Evolutionary conservation across 2,797 vertebrate species (phyloP).

Genomic region (Potorous gilbertii): DNA sequence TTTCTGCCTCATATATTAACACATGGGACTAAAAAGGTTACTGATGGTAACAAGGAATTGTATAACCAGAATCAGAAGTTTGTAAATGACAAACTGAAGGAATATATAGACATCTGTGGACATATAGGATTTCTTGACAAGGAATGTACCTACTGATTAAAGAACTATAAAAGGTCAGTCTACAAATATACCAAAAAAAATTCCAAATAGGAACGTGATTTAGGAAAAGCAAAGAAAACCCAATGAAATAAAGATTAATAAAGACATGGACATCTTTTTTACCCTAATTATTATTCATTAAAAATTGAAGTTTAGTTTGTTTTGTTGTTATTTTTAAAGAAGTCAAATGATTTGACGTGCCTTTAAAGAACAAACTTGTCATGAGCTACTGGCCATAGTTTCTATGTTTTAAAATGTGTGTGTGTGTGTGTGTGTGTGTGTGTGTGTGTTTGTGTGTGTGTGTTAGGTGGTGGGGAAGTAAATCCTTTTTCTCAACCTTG

Average conservation of each 20-base stretch:
- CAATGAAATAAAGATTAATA: slow-evolving; percentile 16
- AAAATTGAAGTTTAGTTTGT: slow-evolving; percentile 31
- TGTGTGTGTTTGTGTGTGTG: background rate
- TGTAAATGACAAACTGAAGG: slow-evolving; percentile 38
- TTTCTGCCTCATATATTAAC: slow-evolving; percentile 16
- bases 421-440: background rate
- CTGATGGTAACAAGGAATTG: slow-evolving; percentile 31
- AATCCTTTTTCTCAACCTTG: slow-evolving; percentile 64
- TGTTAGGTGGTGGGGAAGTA: background rate
- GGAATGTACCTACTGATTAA: slow-evolving; percentile 24
- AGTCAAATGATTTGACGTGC: slow-evolving; percentile 15
- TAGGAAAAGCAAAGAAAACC: slow-evolving; percentile 22
- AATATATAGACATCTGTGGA: background rate
- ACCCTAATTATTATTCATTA: background rate
- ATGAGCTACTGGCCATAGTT: background rate
- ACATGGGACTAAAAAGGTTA: slow-evolving; percentile 23
- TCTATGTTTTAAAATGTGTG: slow-evolving; percentile 29
- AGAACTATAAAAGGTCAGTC: background rate
- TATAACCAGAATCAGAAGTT: background rate
- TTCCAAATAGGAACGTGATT: slow-evolving; percentile 26
- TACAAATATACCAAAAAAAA: slow-evolving; percentile 28
- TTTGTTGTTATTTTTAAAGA: too few species aligned
- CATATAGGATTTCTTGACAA: slow-evolving; percentile 1
- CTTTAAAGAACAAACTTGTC: background rate
- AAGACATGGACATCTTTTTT: background rate